Conservation (phyloP, 2,888 invertebrate species). For the Pristionchus exspectatus region DNA sequence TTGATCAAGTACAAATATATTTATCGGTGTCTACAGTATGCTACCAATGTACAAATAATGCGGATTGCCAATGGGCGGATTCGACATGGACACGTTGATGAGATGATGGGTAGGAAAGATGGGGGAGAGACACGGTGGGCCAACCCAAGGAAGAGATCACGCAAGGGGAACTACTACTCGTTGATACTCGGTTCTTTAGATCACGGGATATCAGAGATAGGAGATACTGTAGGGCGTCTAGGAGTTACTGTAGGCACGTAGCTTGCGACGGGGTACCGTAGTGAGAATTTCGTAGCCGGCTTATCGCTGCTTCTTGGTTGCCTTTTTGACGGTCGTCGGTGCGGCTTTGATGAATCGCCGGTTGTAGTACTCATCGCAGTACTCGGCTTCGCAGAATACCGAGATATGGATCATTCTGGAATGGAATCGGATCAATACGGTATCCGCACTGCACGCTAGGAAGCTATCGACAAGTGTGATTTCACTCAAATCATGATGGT, state of each 20-base stretch:
- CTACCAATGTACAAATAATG: neutral
- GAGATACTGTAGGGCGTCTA: neutral
- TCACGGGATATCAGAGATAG: neutral
- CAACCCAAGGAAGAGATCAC: neutral
- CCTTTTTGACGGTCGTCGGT: neutral
- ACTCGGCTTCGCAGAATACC: neutral
- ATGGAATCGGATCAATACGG: neutral
- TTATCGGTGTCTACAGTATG: neutral
- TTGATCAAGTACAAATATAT: neutral
- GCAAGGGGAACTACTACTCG: neutral
- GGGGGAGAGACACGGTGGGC: neutral
- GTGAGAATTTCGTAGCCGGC: neutral
- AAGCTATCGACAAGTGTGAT: neutral
- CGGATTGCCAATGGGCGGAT: neutral
- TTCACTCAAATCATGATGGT: too few relatives aligned
- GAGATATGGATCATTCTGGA: neutral
- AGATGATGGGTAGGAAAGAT: neutral
- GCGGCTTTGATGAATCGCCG: neutral
- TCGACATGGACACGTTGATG: neutral
- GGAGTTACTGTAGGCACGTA: neutral
- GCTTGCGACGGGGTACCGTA: neutral
- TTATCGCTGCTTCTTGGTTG: neutral
- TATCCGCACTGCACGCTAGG: neutral
- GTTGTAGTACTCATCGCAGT: neutral
- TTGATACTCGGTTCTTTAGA: neutral